Base-by-base conservation (phyloP, 1,140 invertebrate species). In the Chironomus tepperi region DNA sequence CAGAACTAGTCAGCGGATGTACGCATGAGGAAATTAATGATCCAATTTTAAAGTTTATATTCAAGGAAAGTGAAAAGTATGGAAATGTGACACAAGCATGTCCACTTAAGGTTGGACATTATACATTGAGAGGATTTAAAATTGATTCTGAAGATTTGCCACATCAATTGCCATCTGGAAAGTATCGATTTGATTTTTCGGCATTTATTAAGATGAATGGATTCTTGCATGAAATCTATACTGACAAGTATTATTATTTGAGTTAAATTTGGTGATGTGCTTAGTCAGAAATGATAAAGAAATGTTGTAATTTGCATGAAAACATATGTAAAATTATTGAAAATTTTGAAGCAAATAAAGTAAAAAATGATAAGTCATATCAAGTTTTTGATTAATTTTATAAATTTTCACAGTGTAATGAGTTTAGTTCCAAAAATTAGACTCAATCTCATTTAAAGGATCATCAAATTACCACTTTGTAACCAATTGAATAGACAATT, bases 111-210 rank as follows among this genome's bases (percentile, higher is more conserved):
- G 65, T 70, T 19, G 65, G 65, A 18, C 19, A 19, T 21, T 70
- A 70, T 70, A 9, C 16, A 19, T 7, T 70, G 18, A 15, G 65
- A 3, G 65, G 65, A 18, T 70, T 70, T 18, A 70, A 70, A 70
- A 70, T 70, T 70, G 65, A 70, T 70, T 19, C 16, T 0, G 65
- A 18, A 1, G 65, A 70, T 70, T 21, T 70, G 16, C 65, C 65
- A 70, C n/a, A n/a, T 19, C 65, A 70, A 70, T 70, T 70, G 16
- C 65, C 65, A 19, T 9, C 9, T 5, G 65, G 65, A 19, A 16
- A n/a, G 7, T 70, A 19, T 70, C 65, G 65, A 15, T 70, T 70
- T 70, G 65, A 70, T 19, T 70, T 70, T 70, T 70, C 65, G 19
- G n/a, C n/a, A 2, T 70, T 19, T 18, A 70, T 70, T 16, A 70